Conservation (phyloP, 2,797 vertebrate species). For the Pantherophis vulpinus region DNA sequence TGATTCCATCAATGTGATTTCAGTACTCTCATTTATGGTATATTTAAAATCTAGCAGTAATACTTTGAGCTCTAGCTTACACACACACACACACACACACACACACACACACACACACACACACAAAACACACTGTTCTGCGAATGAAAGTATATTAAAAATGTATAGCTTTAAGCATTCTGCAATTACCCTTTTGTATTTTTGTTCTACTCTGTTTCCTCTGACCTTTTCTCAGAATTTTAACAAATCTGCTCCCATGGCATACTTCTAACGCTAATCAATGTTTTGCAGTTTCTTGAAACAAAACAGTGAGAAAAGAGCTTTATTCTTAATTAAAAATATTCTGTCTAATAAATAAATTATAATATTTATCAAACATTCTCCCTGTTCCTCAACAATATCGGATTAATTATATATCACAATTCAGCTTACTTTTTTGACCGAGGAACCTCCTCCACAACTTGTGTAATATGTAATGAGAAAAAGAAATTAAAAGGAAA, state of each 20-base stretch:
- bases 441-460: neutral
- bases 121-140: neutral
- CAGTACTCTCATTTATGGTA: neutral
- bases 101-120: neutral
- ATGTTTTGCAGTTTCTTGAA: conserved; percentile 49
- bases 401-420: neutral
- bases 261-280: conserved; percentile 14
- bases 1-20: neutral
- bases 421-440: neutral
- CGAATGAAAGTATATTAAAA: conserved; percentile 25
- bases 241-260: conserved; percentile 38
- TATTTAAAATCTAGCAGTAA: conserved; percentile 9
- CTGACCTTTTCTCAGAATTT: conserved; percentile 52
- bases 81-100: neutral
- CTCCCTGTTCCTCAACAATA: neutral
- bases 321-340: conserved; percentile 10
- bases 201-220: conserved; percentile 43
- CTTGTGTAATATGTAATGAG: neutral
- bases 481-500: neutral
- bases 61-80: neutral
- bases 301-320: conserved; percentile 53
- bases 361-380: neutral
- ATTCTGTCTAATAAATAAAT: neutral
- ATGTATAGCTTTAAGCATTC: neutral
- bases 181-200: conserved; percentile 2